These are phyloP conservation scores for Athene cunicularia DNA, from an alignment of 2,113 vertebrate species.

Conservation along the genomic window DNA sequence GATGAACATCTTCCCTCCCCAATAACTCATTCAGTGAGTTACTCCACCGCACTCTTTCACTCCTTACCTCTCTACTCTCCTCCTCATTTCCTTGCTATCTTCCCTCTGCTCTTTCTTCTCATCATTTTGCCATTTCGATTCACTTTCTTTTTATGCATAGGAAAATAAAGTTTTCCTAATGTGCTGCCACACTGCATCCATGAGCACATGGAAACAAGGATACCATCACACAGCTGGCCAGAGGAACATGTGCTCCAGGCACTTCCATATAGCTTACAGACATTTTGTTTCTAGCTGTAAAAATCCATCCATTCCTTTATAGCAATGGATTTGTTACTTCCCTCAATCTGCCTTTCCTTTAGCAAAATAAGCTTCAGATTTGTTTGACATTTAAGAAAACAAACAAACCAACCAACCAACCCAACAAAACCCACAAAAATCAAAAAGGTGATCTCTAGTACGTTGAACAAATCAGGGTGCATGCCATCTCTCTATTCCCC, in stretches of 20 bases:
- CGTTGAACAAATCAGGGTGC: neutral
- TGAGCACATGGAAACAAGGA: neutral
- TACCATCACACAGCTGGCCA: neutral
- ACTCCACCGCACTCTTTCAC: neutral
- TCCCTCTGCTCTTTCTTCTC: neutral
- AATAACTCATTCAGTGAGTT: neutral
- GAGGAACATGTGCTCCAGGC: rapidly evolving
- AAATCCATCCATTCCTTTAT: neutral
- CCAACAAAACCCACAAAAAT: neutral
- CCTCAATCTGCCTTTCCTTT: neutral
- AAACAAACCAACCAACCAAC: neutral
- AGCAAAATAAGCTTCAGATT: neutral
- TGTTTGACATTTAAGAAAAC: neutral
- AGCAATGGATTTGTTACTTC: neutral
- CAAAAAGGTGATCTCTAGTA: neutral
- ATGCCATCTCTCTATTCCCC: neutral
- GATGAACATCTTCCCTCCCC: neutral
- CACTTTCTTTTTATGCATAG: neutral
- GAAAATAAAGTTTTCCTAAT: neutral
- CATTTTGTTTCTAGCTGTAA: neutral
- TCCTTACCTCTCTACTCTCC: neutral
- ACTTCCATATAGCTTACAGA: neutral
- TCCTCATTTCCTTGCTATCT: neutral
- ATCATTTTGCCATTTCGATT: neutral
- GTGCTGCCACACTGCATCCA: neutral